phyloP scores from a whole-genome alignment of 2,797 vertebrate species.

The Leptatherina wallacei region DNA sequence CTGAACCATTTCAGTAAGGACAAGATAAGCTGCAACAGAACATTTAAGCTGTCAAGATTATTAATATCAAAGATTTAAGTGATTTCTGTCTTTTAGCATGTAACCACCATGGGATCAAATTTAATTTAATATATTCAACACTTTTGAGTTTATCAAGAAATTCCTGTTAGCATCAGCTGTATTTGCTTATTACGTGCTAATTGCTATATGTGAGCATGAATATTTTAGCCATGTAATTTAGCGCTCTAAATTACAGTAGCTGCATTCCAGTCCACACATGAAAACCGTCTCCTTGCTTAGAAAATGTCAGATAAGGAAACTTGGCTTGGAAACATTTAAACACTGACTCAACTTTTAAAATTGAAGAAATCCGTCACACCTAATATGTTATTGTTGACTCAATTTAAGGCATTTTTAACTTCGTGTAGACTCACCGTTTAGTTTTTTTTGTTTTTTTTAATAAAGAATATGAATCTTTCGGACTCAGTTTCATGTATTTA shows the following conservation, averaged over 20 bases:
- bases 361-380: background rate
- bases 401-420: background rate
- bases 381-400: background rate
- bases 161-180: constrained; percentile 4
- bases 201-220: background rate
- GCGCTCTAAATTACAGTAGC: background rate
- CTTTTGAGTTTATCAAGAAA: constrained; percentile 6
- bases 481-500: background rate
- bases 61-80: background rate
- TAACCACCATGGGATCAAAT: background rate
- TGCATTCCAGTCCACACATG: background rate
- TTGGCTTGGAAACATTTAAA: background rate
- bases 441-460: no score
- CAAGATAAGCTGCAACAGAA: background rate
- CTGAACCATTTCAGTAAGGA: background rate
- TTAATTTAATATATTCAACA: background rate
- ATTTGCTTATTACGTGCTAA: background rate
- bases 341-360: background rate
- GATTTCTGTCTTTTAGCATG: background rate
- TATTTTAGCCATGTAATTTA: background rate
- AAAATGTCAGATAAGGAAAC: background rate
- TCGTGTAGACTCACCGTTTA: background rate
- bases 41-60: background rate
- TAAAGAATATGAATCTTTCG: no score
- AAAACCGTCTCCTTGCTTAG: background rate